Evolutionary conservation across 2,888 invertebrate genomes (phyloP).

Genomic region (Amitus sp.): DNA sequence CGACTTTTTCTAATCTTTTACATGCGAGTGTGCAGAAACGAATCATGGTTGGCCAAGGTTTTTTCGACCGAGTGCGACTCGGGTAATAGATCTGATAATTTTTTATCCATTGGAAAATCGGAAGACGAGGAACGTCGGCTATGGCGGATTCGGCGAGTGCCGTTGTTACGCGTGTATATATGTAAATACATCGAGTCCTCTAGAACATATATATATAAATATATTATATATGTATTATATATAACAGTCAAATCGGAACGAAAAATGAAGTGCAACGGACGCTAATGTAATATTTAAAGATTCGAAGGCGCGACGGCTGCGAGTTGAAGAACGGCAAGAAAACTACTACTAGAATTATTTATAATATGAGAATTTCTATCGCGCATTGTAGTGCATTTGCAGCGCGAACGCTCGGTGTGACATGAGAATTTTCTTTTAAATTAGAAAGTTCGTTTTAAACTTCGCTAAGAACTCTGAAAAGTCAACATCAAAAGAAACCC

Average conservation of each 20-base stretch:
- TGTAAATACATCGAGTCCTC: conserved; percentile 63
- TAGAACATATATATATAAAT: too few relatives aligned
- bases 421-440: too few relatives aligned
- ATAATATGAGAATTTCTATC: conserved; percentile 63
- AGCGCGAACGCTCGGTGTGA: too few relatives aligned
- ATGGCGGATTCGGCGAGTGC: conserved; percentile 51
- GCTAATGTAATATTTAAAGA: conserved; percentile 63
- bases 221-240: conserved; percentile 60
- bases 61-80: background rate
- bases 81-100: conserved; percentile 36
- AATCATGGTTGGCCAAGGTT: conserved; percentile 35
- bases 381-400: too few relatives aligned
- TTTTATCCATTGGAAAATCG: conserved; percentile 22
- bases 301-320: conserved; percentile 31
- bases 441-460: too few relatives aligned
- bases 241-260: conserved; percentile 52
- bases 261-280: conserved; percentile 61
- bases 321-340: too few relatives aligned
- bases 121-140: too few relatives aligned
- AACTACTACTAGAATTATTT: conserved; percentile 65
- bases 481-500: too few relatives aligned
- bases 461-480: too few relatives aligned
- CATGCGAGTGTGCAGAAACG: background rate
- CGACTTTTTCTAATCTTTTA: background rate
- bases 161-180: conserved; percentile 62